Base-by-base conservation (phyloP, 1,140 invertebrate genomes). In the Fopius arisanus region DNA sequence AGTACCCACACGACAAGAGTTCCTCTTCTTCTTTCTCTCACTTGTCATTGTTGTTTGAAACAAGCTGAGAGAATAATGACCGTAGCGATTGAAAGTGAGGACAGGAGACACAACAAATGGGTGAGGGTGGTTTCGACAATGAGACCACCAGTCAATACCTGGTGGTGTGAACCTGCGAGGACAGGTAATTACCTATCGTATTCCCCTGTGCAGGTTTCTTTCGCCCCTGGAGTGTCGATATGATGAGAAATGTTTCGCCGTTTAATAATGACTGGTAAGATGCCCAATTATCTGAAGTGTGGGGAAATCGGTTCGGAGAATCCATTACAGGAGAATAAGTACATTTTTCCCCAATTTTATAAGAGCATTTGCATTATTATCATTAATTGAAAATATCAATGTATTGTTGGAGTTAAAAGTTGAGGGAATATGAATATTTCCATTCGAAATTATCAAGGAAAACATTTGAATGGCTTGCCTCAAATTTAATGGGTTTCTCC, bases 111-210 rank as follows among this genome's bases (percentile, higher is more conserved):
- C 66, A 28, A 41, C 23, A 68, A 68, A 68, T 68, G 9, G 54
- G 37, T 40, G 33, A 26, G 16, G 66, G 33, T 28, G 40, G 33
- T 26, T 59, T 28, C 21, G 40, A 68, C 40, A 68, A 68, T 68
- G 66, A 68, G 12, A 68, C 66, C 66, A 68, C 33, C 66, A 68
- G 33, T 43, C 66, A 21, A 40, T 43, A 48, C 66, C 33, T 28
- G 33, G 2, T 2, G 40, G 21, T 67, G 33, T 14, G 54, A 19
- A 14, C 2, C 3, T 28, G 9, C 23, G 19, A 26, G 19, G 21
- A 28, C 54, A 26, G 54, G 54, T 26, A 1, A 59, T 28, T 23
- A 59, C 21, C 14, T 26, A 10, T 59, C 23, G 3, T 59, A 26
- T 23, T 2, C 43, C 16, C 19, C 9, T 28, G 23, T 26, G 23